Evolutionary conservation across 2,888 invertebrate genomes (phyloP), one percentile per base, ranked within the genome.

Genomic region (Nesidiocoris tenuis): DNA sequence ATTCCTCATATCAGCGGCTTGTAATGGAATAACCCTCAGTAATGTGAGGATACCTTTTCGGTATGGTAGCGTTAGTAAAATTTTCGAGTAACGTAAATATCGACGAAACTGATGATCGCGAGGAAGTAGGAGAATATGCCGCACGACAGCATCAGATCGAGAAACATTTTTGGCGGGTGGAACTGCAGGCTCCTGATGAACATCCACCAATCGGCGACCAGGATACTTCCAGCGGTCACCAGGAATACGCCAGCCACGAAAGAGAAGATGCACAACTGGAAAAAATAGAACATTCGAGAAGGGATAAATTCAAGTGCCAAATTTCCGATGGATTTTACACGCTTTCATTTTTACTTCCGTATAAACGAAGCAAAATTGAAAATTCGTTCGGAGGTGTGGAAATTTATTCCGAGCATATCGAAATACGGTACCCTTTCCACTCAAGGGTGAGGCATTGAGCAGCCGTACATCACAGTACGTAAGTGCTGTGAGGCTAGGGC

Each of bases 91-190:
- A 78, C 22, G 59, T 76, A 78, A 16, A 78, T 71, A 64, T 78
- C 76, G 16, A 61, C n/a, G 63, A 78, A 76, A 16, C 61, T 56
- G 57, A 76, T 77, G 25, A 77, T 56, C 17, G 76, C 54, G 12
- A 86, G 81, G 64, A 88, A 84, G 82, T 90, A 90, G 9, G 90
- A 86, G 80, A 90, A 89, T 54, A 90, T 86, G 23, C 89, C 88
- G 0, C 89, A 88, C 1, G 89, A 86, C 78, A 89, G 87, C 81
- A 91, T 85, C 83, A 90, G 88, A 80, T 90, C 89, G 84, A 90
- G 87, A 81, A 90, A 87, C 81, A 87, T 87, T 82, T 90, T 89
- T 82, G 89, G 88, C 12, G 90, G 88, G 79, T 88, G 87, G 79
- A 88, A 86, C 74, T 85, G 83, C 76, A 85, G 84, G 79, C 86